Evolutionary conservation across 2,113 vertebrate species (phyloP).

Genomic region (Pristiophorus japonicus): DNA sequence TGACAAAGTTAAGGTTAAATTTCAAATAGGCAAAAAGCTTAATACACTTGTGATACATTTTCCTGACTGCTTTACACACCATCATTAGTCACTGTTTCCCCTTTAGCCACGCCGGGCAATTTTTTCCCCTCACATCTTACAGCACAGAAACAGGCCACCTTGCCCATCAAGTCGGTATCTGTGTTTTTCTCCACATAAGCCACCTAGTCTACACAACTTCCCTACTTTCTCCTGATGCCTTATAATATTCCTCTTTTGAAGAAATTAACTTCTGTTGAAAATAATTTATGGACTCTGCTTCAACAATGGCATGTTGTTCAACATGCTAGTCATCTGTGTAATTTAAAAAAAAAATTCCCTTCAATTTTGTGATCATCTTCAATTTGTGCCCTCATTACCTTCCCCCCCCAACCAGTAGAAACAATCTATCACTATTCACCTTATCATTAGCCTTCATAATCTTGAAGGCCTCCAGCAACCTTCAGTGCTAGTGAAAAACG

Average conservation of each 20-base stretch:
- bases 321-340: not conserved
- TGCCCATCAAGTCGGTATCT: not conserved
- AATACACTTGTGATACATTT: not conserved
- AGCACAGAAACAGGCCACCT: not conserved
- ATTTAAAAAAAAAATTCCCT: not conserved
- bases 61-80: not conserved
- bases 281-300: not conserved
- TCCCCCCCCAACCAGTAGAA: too few species aligned
- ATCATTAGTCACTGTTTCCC: not conserved
- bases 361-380: not conserved
- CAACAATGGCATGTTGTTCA: not conserved
- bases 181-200: not conserved
- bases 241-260: not conserved
- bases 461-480: not conserved
- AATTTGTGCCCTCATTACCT: too few species aligned
- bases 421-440: too few species aligned
- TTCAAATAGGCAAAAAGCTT: not conserved
- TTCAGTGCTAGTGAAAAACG: not conserved
- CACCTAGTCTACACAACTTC: not conserved
- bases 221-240: not conserved
- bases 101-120: not conserved
- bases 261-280: not conserved
- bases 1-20: slow-evolving; percentile 53
- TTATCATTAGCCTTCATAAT: not conserved
- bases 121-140: not conserved